phyloP scores from a whole-genome alignment of 2,113 vertebrate genomes.

The Erythrocercus mccallii region DNA sequence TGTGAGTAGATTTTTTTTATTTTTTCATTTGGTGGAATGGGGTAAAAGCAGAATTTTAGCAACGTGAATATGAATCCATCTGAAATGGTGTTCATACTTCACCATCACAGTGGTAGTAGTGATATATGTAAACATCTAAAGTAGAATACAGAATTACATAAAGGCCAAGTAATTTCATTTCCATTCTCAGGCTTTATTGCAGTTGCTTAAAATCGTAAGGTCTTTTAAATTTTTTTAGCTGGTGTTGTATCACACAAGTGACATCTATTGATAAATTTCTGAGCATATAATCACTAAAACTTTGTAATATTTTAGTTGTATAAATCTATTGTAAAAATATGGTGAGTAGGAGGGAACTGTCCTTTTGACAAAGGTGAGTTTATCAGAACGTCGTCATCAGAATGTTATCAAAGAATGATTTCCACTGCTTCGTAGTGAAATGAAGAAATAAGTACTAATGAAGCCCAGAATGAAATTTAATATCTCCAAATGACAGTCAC shows the following conservation, averaged over 20 bases:
- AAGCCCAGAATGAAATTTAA: neutral
- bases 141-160: neutral
- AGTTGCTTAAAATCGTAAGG: neutral
- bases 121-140: neutral
- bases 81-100: neutral
- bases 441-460: neutral
- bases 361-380: neutral
- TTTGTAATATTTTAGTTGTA: neutral
- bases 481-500: neutral
- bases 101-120: neutral
- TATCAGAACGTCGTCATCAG: neutral
- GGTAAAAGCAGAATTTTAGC: neutral
- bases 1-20: neutral
- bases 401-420: neutral
- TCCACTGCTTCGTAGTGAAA: neutral
- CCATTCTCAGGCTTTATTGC: neutral
- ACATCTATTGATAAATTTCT: neutral
- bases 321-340: neutral
- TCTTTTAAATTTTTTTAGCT: neutral
- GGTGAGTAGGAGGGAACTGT: neutral
- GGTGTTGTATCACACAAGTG: neutral
- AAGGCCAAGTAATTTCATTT: neutral
- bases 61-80: neutral
- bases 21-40: neutral
- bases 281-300: neutral